Base-by-base conservation (phyloP, 2,113 vertebrate species). In the Nibea coibor region DNA sequence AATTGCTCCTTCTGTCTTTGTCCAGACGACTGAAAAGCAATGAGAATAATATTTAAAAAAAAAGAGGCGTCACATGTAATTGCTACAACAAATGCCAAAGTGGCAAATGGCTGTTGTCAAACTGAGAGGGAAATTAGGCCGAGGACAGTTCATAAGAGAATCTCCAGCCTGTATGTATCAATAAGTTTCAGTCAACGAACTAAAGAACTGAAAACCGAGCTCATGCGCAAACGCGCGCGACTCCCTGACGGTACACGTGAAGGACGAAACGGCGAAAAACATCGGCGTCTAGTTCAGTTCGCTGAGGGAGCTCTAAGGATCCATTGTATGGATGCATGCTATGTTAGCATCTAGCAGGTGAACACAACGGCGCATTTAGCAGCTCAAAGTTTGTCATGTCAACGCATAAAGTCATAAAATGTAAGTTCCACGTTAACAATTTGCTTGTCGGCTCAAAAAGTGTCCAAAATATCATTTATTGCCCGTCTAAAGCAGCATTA, bases 1-100 rank as follows among this genome's bases (percentile, higher is more conserved):
- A 92, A 91, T 80, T 4, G 48, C 80, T 83, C 87, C 80, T 88
- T 91, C 81, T 90, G 84, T 88, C 87, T 88, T 80, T 83, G 90
- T 90, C 84, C 80, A 89, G 81, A 87, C 86, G 82, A 93, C 80
- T 83, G 81, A 87, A 89, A 89, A 64, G 84, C 82, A 85, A 78
- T 26, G 20, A 31, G 71, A 87, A 80, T 75, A n/a, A n/a, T n/a
- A n/a, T n/a, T n/a, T n/a, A 28, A 28, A 63, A 80, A 72, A 73
- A 85, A 80, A 73, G 47, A 31, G 43, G 75, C 83, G 72, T 71
- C 73, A 56, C 75, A 76, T 82, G 83, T 85, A 91, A 85, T 78
- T 84, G 83, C 74, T 17, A 70, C 50, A 47, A 77, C 67, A 82
- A 87, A 91, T 84, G 85, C 87, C 86, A 88, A 69, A 77, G 70